phyloP scores from a whole-genome alignment of 2,797 vertebrate genomes.

The Muscicapa striata region DNA sequence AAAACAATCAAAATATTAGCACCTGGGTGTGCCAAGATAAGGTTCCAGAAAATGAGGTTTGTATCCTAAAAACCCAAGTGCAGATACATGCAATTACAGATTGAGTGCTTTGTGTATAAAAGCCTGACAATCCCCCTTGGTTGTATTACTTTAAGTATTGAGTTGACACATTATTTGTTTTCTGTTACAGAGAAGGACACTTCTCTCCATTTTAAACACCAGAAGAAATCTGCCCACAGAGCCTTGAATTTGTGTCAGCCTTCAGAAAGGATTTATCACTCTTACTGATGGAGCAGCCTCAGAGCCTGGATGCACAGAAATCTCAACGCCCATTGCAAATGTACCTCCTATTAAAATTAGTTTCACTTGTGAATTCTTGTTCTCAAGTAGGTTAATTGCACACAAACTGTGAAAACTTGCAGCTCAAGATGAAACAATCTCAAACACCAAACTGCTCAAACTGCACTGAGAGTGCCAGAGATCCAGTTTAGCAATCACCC shows the following conservation, averaged over 20 bases:
- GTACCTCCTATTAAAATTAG: not conserved
- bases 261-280: not conserved
- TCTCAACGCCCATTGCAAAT: not conserved
- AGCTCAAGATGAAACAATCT: not conserved
- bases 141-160: not conserved
- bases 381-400: not conserved
- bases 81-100: not conserved
- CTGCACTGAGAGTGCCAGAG: accelerated
- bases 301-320: not conserved
- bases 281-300: not conserved
- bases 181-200: not conserved
- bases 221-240: not conserved
- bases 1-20: not conserved
- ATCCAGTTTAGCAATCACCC: not conserved
- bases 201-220: not conserved
- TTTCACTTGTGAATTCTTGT: not conserved
- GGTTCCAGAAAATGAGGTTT: not conserved
- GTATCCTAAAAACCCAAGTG: not conserved
- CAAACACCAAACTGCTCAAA: not conserved
- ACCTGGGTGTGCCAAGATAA: not conserved
- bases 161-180: not conserved
- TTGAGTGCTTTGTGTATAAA: not conserved
- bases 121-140: not conserved
- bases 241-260: not conserved
- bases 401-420: not conserved